phyloP scores from a whole-genome alignment of 1,140 invertebrate genomes.

The Caerostris extrusa region DNA sequence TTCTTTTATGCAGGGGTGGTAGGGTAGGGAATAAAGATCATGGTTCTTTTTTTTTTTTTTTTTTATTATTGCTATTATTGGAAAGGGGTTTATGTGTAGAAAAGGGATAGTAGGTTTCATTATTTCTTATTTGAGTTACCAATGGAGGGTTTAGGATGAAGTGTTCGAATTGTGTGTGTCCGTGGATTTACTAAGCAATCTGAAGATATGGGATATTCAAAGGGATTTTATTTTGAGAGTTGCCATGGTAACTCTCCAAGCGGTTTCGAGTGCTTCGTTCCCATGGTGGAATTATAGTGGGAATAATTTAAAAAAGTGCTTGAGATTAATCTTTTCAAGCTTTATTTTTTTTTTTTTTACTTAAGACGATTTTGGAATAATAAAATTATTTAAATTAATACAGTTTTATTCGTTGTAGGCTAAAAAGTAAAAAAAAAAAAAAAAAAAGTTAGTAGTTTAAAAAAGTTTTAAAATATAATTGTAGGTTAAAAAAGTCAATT shows the following conservation, averaged over 20 bases:
- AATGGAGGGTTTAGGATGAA: slow-evolving; percentile 1
- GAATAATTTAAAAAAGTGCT: neutral
- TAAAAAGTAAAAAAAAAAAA: too few relatives aligned
- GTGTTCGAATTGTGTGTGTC: neutral
- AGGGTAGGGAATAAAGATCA: neutral
- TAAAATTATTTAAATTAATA: neutral
- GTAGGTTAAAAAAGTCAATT: too few relatives aligned
- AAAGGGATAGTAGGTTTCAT: slow-evolving; percentile 14
- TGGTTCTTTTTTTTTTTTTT: neutral
- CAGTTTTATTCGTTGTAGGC: too few relatives aligned
- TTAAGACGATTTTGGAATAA: neutral
- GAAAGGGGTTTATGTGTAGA: too few relatives aligned
- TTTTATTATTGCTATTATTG: too few relatives aligned
- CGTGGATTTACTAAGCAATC: slow-evolving; percentile 15
- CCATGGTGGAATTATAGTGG: neutral
- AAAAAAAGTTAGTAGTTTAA: too few relatives aligned
- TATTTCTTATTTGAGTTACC: slow-evolving; percentile 63
- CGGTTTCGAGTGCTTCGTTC: neutral
- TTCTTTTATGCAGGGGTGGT: slow-evolving; percentile 22
- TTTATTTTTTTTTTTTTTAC: neutral
- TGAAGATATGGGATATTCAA: neutral
- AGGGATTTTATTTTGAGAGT: neutral
- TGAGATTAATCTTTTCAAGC: neutral
- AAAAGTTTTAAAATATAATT: too few relatives aligned
- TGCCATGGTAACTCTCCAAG: neutral